Evolutionary conservation across 2,797 vertebrate genomes (phyloP).

Genomic region (Etheostoma perlongum): DNA sequence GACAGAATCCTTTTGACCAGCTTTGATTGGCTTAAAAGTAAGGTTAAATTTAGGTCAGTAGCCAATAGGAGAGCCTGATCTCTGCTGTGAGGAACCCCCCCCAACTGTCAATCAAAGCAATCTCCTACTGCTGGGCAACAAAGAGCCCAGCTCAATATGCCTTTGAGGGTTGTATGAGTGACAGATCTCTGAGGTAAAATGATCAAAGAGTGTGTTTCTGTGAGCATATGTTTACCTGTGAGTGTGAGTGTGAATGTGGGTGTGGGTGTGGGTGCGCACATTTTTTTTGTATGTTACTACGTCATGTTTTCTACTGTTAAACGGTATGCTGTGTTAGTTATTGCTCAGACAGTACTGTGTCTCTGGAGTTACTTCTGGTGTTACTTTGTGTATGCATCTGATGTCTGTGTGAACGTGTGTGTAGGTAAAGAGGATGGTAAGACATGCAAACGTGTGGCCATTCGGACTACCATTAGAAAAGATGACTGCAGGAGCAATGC

Average conservation of each 20-base stretch:
- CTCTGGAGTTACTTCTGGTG: constrained; percentile 13
- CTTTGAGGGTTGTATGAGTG: constrained; percentile 54
- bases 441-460: constrained; percentile 94
- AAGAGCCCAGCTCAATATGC: constrained; percentile 59
- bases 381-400: constrained; percentile 25
- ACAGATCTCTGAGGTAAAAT: constrained; percentile 49
- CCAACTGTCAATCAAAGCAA: constrained; percentile 73
- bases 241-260: constrained; percentile 11
- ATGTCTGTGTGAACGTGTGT: constrained; percentile 49
- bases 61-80: constrained; percentile 51
- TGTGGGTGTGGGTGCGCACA: background rate
- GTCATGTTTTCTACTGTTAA: constrained; percentile 12
- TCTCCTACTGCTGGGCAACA: constrained; percentile 80
- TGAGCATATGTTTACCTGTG: constrained; percentile 15
- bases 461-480: constrained; percentile 95
- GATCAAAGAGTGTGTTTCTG: constrained; percentile 35
- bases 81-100: constrained; percentile 51
- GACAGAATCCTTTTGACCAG: constrained; percentile 29
- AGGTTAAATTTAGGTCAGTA: constrained; percentile 58
- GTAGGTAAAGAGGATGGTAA: constrained; percentile 96
- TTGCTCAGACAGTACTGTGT: constrained; percentile 6
- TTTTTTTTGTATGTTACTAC: background rate
- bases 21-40: constrained; percentile 54
- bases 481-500: constrained; percentile 95
- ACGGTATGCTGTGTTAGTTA: background rate